These are phyloP conservation scores for Allobates femoralis DNA, from an alignment of 2,797 vertebrate species.

Conservation along the genomic window DNA sequence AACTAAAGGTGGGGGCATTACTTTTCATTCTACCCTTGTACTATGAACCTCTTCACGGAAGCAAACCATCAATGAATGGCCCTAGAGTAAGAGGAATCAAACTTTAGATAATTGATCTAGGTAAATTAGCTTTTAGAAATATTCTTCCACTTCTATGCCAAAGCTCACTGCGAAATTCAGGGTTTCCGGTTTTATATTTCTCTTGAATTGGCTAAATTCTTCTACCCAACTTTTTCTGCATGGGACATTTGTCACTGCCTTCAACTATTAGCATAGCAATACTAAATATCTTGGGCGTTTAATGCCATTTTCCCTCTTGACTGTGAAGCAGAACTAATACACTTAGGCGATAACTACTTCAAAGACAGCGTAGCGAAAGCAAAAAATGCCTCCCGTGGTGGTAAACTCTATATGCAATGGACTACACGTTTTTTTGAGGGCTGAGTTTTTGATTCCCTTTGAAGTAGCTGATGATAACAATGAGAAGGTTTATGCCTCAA, in stretches of 20 bases:
- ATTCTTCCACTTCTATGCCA: neutral
- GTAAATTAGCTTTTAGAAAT: neutral
- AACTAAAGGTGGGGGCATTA: too few relatives aligned
- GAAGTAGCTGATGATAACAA: slow-evolving; percentile 71
- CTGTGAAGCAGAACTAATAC: slow-evolving; percentile 73
- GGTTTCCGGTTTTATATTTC: neutral
- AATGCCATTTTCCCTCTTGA: slow-evolving; percentile 64
- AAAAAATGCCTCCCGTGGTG: slow-evolving; percentile 72
- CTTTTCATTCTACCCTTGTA: too few relatives aligned
- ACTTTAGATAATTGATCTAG: neutral
- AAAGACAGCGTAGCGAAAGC: slow-evolving; percentile 71
- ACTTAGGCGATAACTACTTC: slow-evolving; percentile 75
- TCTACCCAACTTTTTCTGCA: slow-evolving; percentile 26
- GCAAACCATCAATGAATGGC: too few relatives aligned
- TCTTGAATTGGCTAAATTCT: neutral
- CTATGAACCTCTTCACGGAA: too few relatives aligned
- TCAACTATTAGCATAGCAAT: slow-evolving; percentile 50
- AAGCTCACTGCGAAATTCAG: neutral
- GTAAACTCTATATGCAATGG: slow-evolving; percentile 68
- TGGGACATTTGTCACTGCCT: neutral
- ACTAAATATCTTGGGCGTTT: slow-evolving; percentile 64
- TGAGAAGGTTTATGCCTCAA: slow-evolving; percentile 67
- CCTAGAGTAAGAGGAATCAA: neutral
- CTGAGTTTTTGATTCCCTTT: slow-evolving; percentile 67
- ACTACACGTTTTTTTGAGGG: slow-evolving; percentile 61